phyloP scores from a whole-genome alignment of 1,140 invertebrate species.

The Lycorma delicatula region DNA sequence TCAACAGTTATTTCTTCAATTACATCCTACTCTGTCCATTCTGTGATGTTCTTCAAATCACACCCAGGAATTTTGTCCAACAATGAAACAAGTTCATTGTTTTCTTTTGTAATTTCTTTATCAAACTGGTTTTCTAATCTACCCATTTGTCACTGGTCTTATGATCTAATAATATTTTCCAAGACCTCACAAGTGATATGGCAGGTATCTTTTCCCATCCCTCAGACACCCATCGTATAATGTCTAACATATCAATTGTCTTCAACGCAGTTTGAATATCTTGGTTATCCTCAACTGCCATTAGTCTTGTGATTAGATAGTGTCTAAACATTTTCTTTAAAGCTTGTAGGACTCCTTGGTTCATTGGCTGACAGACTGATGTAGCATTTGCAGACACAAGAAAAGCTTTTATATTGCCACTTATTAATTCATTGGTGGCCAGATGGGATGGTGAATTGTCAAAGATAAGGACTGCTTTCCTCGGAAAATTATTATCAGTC shows the following conservation, averaged over 20 bases:
- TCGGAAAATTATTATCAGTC: conserved; percentile 27
- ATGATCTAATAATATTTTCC: no score
- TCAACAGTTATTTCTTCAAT: neutral
- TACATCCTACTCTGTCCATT: neutral
- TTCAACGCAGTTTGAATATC: no score
- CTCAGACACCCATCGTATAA: no score
- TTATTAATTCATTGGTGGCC: neutral
- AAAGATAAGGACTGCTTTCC: conserved; percentile 36
- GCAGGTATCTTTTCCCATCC: no score
- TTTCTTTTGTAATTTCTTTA: neutral
- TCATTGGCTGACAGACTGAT: conserved; percentile 12
- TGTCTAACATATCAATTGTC: no score
- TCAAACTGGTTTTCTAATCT: neutral
- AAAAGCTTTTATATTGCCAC: conserved; percentile 8
- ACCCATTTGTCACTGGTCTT: no score
- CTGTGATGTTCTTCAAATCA: neutral
- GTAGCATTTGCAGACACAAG: conserved; percentile 23
- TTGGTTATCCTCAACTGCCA: no score
- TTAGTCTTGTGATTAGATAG: neutral
- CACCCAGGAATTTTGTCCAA: neutral
- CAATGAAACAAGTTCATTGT: neutral
- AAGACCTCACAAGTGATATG: no score
- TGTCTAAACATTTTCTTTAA: conserved; percentile 13
- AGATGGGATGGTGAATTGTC: conserved; percentile 33
- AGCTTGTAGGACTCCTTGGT: conserved; percentile 17